Evolutionary conservation across 2,797 vertebrate genomes (phyloP).

Genomic region (Cossypha caffra): DNA sequence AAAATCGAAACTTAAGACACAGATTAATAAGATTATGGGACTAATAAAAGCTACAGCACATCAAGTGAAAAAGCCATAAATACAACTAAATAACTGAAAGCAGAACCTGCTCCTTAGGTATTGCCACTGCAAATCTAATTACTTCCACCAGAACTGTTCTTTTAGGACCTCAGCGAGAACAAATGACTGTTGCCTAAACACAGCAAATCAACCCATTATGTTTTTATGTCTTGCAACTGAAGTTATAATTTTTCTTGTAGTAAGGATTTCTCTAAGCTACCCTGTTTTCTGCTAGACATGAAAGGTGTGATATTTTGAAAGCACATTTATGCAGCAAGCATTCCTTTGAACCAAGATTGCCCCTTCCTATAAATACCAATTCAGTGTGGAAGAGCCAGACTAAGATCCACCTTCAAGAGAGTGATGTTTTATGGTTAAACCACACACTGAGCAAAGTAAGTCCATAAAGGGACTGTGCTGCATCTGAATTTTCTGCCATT

Average conservation of each 20-base stretch:
- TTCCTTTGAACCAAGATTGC: background rate
- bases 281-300: background rate
- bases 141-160: background rate
- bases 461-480: background rate
- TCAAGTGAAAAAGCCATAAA: background rate
- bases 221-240: background rate
- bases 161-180: background rate
- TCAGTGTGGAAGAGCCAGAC: background rate
- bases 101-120: background rate
- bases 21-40: background rate
- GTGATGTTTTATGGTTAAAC: background rate
- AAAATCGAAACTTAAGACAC: background rate
- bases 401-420: background rate
- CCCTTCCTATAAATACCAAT: background rate
- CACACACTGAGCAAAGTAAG: background rate
- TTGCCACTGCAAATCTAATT: background rate
- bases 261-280: background rate
- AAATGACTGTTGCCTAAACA: background rate
- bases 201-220: background rate
- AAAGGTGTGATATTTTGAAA: background rate
- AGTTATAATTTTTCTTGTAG: background rate
- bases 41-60: background rate
- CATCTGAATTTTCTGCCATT: background rate
- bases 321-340: background rate
- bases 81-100: background rate